A percentile compares a stretch with the other conserved stretches of the same genome.
These are phyloP conservation scores for Sinocyclocheilus grahami DNA, from an alignment of 2,113 vertebrate genomes.

Conservation along the genomic window DNA sequence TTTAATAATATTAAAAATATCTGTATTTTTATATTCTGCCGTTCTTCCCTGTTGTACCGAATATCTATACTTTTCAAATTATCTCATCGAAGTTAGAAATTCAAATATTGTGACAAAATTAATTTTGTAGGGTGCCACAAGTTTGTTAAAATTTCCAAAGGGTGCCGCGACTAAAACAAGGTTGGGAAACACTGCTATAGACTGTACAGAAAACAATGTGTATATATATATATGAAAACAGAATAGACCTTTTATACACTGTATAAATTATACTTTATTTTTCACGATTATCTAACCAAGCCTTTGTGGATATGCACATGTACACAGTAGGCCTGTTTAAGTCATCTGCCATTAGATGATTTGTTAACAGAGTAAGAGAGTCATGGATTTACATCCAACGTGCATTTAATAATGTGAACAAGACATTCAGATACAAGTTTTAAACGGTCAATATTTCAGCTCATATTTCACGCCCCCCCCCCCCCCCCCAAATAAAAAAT, in stretches of 20 bases:
- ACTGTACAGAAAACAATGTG: not conserved
- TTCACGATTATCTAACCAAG: not conserved
- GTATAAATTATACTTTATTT: constrained; percentile 7
- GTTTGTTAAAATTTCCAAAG: too few relatives aligned
- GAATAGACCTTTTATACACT: constrained; percentile 10
- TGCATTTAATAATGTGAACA: not conserved
- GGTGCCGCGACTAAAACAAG: too few relatives aligned
- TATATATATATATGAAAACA: not conserved
- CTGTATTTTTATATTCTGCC: too few relatives aligned
- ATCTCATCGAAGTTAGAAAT: too few relatives aligned
- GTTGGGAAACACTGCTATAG: too few relatives aligned
- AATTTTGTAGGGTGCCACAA: too few relatives aligned
- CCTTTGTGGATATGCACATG: not conserved
- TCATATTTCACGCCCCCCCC: not conserved
- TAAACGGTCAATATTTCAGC: too few relatives aligned
- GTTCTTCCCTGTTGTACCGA: too few relatives aligned
- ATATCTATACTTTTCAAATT: too few relatives aligned
- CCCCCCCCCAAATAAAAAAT: too few relatives aligned
- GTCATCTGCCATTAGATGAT: not conserved
- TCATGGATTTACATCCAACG: not conserved
- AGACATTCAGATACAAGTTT: not conserved
- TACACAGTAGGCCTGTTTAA: not conserved
- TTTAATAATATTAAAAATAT: too few relatives aligned
- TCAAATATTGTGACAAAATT: too few relatives aligned
- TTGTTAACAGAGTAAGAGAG: not conserved